Conservation (phyloP, 2,888 invertebrate species). For the Agrotis segetum region DNA sequence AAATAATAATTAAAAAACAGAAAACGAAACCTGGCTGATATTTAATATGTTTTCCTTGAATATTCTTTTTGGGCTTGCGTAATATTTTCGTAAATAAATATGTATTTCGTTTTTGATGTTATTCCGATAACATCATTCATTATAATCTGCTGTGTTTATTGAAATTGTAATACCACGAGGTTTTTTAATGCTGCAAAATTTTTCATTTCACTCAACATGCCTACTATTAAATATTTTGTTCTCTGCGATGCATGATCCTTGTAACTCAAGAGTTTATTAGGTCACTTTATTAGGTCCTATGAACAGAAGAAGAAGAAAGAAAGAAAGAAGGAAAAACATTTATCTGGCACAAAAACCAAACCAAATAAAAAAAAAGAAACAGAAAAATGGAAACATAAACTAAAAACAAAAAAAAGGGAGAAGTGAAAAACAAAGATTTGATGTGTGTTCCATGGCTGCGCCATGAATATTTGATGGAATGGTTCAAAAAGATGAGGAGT, state of each 20-base stretch:
- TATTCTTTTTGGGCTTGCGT: not conserved
- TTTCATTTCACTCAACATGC: not conserved
- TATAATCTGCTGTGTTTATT: not conserved
- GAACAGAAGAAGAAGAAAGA: too few relatives aligned
- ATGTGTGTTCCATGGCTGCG: too few relatives aligned
- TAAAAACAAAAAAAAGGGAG: too few relatives aligned
- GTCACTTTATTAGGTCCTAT: not conserved
- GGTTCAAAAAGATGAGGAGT: too few relatives aligned
- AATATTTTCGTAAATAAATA: not conserved
- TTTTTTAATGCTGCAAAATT: not conserved
- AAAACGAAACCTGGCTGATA: not conserved
- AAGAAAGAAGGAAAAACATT: too few relatives aligned
- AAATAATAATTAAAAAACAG: not conserved
- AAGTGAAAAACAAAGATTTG: too few relatives aligned
- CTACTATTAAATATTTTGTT: too few relatives aligned
- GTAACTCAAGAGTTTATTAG: not conserved
- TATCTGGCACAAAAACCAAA: too few relatives aligned
- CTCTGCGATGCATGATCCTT: too few relatives aligned
- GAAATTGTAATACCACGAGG: not conserved
- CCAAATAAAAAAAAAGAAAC: too few relatives aligned
- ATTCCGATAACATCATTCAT: too few relatives aligned
- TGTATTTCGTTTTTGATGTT: slow-evolving; percentile 3
- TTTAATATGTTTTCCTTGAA: not conserved
- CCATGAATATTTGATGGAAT: not conserved
- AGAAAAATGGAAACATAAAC: too few relatives aligned